Conservation (phyloP, 2,888 invertebrate species). For the Cecidostiba fungosa region DNA sequence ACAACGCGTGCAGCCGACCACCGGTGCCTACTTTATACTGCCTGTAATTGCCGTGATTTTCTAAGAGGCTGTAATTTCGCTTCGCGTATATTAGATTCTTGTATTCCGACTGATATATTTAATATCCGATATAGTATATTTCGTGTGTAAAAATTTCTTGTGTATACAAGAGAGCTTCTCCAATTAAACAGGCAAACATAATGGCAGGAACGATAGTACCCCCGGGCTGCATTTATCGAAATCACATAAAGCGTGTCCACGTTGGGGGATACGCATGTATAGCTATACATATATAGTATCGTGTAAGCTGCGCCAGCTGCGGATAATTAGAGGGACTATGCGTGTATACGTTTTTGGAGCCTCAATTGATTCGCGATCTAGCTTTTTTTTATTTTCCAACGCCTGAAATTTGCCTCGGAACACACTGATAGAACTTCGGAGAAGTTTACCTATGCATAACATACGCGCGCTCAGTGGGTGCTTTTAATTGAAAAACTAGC, state of each 20-base stretch:
- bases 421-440: background rate
- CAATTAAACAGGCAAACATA: background rate
- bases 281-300: too few relatives aligned
- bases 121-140: background rate
- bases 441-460: too few relatives aligned
- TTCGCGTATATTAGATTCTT: background rate
- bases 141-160: too few relatives aligned
- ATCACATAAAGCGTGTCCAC: background rate
- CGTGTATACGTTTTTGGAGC: slow-evolving; percentile 16
- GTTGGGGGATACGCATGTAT: background rate
- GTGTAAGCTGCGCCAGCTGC: slow-evolving; percentile 2
- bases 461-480: too few relatives aligned
- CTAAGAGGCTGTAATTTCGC: background rate
- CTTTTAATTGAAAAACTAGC: too few relatives aligned
- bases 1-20: background rate
- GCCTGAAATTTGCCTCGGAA: slow-evolving; percentile 7
- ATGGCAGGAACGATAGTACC: background rate
- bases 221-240: background rate
- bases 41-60: slow-evolving; percentile 9
- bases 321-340: slow-evolving; percentile 32
- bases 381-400: background rate
- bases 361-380: slow-evolving; percentile 40
- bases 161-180: too few relatives aligned
- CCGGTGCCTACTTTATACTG: background rate
- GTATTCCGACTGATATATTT: background rate